Base-by-base conservation (phyloP, 2,113 vertebrate species). In the Reinhardtius hippoglossoides region DNA sequence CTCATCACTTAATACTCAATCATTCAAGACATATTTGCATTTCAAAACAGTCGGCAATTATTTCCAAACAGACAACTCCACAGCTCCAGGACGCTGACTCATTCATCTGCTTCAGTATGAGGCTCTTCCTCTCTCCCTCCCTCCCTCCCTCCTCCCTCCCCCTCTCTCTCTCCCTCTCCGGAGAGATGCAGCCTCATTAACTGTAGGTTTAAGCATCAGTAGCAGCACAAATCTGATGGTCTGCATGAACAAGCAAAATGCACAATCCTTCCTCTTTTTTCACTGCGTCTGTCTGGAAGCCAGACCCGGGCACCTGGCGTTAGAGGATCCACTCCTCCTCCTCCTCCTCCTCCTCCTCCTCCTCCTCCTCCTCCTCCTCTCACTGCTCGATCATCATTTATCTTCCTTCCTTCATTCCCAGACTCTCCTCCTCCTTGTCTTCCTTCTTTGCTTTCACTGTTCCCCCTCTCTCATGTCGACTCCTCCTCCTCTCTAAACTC, bases 41-140 rank as follows among this genome's bases (percentile, higher is more conserved):
- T 88, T 92, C 81, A 86, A 91, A 86, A 90, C 81, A 85, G 76
- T 76, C 13, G 35, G 85, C 81, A 87, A 80, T 87, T 85, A 89
- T 89, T 87, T 87, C 78, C 74, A 85, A 88, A 84, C 84, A 85
- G 81, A 85, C 67, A 57, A 66, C 60, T 37, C 64, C 50, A 24
- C 59, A 37, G 78, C 80, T 83, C 81, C 50, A 13, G 71, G 81
- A 84, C 78, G 87, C 90, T 86, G 87, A 90, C 82, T 90, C 88
- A 87, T 70, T 74, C 23, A 54, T 78, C 88, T 76, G 79, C 76
- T 55, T 80, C 75, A 50, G 4, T 61, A 70, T 71, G 80, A 81
- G 60, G 70, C 75, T 6, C 64, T 6, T 42, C 27, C 56, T 35
- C 23, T 10, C 0, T 2, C 5, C 27, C 27, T 27, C 42, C 3